Percentiles rank a stretch among this genome's conserved stretches.
These are phyloP conservation scores for Diaprepes abbreviatus DNA, from an alignment of 2,888 invertebrate genomes.

Conservation along the genomic window DNA sequence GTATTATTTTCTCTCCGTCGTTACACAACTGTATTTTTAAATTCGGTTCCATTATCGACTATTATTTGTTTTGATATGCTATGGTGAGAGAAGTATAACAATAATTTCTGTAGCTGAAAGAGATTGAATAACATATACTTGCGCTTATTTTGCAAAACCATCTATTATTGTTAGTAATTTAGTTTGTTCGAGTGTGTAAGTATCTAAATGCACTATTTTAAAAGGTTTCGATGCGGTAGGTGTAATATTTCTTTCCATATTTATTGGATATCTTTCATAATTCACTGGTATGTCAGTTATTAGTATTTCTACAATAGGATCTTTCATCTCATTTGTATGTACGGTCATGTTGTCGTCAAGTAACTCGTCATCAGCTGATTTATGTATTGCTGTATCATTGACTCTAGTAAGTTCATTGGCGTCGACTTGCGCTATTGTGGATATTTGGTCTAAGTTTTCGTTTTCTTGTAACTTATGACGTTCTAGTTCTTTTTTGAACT, in stretches of 20 bases:
- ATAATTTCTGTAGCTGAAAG: slow-evolving; percentile 31
- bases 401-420: neutral
- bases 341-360: neutral
- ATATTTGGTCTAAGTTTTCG: neutral
- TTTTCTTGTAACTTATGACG: neutral
- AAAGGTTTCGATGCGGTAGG: slow-evolving; percentile 11
- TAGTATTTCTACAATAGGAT: neutral
- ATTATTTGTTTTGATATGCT: no score
- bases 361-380: neutral
- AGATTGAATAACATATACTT: slow-evolving; percentile 23
- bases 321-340: neutral
- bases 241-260: no score
- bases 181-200: slow-evolving; percentile 22
- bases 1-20: no score
- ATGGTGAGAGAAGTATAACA: slow-evolving; percentile 23
- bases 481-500: neutral
- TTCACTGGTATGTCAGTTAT: neutral
- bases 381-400: neutral
- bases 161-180: slow-evolving; percentile 26
- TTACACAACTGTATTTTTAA: slow-evolving; percentile 19
- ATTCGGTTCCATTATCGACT: slow-evolving; percentile 37
- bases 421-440: neutral
- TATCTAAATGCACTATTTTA: no score
- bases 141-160: slow-evolving; percentile 32
- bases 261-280: neutral